Conservation (phyloP, 2,888 invertebrate genomes). For the Heliconius hortense region DNA sequence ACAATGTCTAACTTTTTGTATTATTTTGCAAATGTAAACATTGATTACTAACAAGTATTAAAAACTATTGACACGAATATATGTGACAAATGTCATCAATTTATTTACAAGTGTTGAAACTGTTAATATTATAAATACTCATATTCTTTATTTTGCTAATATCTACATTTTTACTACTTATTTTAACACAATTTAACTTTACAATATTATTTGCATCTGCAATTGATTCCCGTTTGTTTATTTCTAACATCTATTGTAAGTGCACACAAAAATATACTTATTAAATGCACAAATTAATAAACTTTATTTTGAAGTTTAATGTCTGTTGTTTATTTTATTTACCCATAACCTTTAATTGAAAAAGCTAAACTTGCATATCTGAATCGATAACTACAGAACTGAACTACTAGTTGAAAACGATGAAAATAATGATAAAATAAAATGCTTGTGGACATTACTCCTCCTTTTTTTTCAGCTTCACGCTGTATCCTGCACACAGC, state of each 20-base stretch:
- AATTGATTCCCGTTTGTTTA: not conserved
- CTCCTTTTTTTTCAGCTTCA: too few relatives aligned
- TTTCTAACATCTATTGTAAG: constrained; percentile 25
- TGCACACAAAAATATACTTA: constrained; percentile 25
- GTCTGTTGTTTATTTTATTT: constrained; percentile 29
- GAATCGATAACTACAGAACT: not conserved
- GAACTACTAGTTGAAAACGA: not conserved
- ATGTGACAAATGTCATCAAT: not conserved
- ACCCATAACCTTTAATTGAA: not conserved
- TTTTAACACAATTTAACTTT: not conserved
- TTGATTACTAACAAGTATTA: not conserved
- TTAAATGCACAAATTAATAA: constrained; percentile 31
- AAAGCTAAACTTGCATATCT: not conserved
- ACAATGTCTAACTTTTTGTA: not conserved
- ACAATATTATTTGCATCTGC: not conserved
- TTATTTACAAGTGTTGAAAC: constrained; percentile 5
- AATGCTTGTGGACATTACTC: not conserved
- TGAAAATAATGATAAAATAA: not conserved
- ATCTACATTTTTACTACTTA: not conserved
- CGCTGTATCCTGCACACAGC: too few relatives aligned
- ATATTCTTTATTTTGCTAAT: constrained; percentile 11
- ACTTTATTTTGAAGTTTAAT: constrained; percentile 27
- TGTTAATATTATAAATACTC: not conserved
- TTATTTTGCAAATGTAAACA: not conserved
- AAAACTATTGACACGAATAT: not conserved